Conservation (phyloP, 1,140 invertebrate species). For the Lepidurus arcticus region DNA sequence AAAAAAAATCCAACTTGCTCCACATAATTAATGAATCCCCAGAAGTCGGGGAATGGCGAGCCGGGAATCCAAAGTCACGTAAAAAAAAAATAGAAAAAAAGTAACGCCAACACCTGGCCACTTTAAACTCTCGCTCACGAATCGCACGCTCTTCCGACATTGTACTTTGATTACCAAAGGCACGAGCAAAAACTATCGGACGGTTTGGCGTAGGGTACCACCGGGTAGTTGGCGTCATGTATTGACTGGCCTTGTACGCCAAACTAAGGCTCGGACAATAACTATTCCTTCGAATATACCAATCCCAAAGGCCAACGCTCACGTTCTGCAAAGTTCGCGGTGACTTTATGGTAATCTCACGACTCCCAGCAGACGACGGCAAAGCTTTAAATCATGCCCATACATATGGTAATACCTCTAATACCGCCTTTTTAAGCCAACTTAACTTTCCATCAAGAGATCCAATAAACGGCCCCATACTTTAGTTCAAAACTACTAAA, state of each 20-base stretch:
- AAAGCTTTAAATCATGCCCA: neutral
- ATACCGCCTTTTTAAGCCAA: neutral
- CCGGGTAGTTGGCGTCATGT: too few relatives aligned
- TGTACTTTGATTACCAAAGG: neutral
- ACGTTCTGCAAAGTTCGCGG: neutral
- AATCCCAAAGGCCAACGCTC: neutral
- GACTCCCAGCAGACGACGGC: neutral
- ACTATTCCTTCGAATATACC: too few relatives aligned
- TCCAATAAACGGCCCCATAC: too few relatives aligned
- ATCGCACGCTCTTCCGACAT: neutral
- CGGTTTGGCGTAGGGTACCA: neutral
- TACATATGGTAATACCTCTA: neutral
- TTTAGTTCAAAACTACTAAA: too few relatives aligned
- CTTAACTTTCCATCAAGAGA: neutral
- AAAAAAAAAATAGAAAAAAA: neutral
- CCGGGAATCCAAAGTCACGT: neutral
- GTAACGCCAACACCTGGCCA: neutral
- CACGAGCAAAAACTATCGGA: neutral
- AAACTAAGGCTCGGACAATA: too few relatives aligned
- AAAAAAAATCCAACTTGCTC: slow-evolving; percentile 4
- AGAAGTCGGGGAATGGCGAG: neutral
- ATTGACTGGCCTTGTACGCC: too few relatives aligned
- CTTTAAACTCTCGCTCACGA: neutral
- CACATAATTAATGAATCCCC: neutral
- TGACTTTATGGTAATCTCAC: neutral